Conservation (phyloP, 2,888 invertebrate species). For the Chloroclysta siterata region DNA sequence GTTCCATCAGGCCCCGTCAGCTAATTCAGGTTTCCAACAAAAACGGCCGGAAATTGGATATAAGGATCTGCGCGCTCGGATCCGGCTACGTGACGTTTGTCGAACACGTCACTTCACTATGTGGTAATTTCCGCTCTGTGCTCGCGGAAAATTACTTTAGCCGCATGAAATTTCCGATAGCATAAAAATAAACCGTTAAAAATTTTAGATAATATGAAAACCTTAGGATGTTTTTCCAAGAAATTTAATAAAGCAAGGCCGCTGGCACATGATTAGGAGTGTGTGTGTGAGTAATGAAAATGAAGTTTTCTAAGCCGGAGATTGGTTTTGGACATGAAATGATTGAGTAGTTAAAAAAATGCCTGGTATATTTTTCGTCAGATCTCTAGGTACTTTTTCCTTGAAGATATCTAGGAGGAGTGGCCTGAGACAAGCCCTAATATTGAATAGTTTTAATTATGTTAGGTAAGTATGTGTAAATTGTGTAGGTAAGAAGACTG, state of each 20-base stretch:
- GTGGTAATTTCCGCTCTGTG: constrained; percentile 83
- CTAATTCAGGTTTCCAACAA: constrained; percentile 84
- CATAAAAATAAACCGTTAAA: constrained; percentile 74
- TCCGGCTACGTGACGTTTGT: constrained; percentile 84
- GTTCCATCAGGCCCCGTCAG: constrained; percentile 79
- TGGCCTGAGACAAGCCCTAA: too few species aligned
- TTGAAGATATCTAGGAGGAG: too few species aligned
- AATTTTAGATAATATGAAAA: constrained; percentile 56
- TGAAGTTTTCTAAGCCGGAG: constrained; percentile 7
- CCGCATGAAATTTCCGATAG: constrained; percentile 81
- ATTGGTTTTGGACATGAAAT: neutral
- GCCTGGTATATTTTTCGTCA: too few species aligned
- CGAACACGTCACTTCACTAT: constrained; percentile 84
- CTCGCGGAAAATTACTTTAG: constrained; percentile 84
- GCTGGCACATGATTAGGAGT: constrained; percentile 32
- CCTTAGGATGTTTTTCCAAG: constrained; percentile 45
- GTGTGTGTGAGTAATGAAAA: constrained; percentile 24
- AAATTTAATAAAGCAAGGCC: constrained; percentile 36
- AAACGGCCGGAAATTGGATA: constrained; percentile 84
- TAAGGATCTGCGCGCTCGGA: constrained; percentile 82
- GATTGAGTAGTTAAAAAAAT: too few species aligned
- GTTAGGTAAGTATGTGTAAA: too few species aligned
- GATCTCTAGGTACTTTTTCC: too few species aligned
- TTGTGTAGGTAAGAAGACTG: too few species aligned
- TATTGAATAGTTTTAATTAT: too few species aligned